Evolutionary conservation across 2,113 vertebrate species (phyloP).

Genomic region (Erythrolamprus reginae): DNA sequence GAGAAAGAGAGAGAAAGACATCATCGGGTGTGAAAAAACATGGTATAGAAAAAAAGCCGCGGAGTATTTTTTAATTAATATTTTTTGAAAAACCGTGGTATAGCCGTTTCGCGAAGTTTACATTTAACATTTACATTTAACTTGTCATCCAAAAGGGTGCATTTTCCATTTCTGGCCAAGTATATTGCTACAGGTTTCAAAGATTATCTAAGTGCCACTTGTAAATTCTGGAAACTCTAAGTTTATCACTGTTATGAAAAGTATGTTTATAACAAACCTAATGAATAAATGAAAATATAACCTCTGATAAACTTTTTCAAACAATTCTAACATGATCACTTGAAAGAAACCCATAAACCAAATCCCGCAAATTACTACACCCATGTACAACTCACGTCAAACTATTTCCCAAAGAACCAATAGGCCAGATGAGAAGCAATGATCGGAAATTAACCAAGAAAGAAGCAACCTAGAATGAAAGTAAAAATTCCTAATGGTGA

Average conservation of each 20-base stretch:
- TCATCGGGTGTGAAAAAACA: too few relatives aligned
- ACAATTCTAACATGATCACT: background rate
- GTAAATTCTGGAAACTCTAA: background rate
- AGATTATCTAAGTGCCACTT: background rate
- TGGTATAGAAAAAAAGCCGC: too few relatives aligned
- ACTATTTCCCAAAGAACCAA: background rate
- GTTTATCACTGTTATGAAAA: background rate
- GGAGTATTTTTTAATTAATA: too few relatives aligned
- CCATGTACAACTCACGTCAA: background rate
- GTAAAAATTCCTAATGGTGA: background rate
- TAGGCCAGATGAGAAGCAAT: background rate
- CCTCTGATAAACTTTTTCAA: background rate
- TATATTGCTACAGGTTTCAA: conserved; percentile 32
- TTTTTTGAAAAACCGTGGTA: too few relatives aligned
- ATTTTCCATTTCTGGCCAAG: conserved; percentile 32
- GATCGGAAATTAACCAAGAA: background rate
- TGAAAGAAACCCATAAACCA: background rate
- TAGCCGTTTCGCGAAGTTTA: too few relatives aligned
- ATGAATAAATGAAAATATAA: background rate
- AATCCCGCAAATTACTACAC: background rate
- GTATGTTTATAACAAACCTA: background rate
- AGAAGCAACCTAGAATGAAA: background rate
- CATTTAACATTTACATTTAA: too few relatives aligned
- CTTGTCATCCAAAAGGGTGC: conserved; percentile 44
- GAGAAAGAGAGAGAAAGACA: too few relatives aligned